Evolutionary conservation across 2,113 vertebrate species (phyloP).

Genomic region (Xyliphius kryptos): DNA sequence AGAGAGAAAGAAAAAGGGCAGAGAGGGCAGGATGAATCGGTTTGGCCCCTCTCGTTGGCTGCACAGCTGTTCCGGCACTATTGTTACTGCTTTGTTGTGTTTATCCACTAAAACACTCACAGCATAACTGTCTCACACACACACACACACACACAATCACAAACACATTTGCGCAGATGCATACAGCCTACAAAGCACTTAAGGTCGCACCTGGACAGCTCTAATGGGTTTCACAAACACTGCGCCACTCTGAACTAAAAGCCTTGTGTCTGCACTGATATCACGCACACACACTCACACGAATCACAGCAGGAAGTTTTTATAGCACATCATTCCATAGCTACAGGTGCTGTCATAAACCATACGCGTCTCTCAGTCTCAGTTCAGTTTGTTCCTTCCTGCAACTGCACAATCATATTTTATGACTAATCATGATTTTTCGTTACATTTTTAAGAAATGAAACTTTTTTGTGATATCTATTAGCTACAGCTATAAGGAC

Average conservation of each 20-base stretch:
- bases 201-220: constrained; percentile 25
- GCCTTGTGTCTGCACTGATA: constrained; percentile 5
- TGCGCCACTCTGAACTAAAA: constrained; percentile 21
- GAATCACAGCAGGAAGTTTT: background rate
- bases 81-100: constrained; percentile 43
- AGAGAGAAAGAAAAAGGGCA: no score
- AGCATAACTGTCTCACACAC: no score
- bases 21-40: constrained; percentile 61
- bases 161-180: constrained; percentile 27
- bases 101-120: constrained; percentile 42
- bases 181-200: constrained; percentile 26
- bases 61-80: constrained; percentile 59
- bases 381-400: no score
- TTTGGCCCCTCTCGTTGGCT: constrained; percentile 56
- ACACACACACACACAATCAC: constrained; percentile 32
- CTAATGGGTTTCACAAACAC: constrained; percentile 31
- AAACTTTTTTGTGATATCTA: no score
- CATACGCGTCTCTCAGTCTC: no score
- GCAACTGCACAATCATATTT: no score
- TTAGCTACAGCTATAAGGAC: no score
- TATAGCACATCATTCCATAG: background rate
- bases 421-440: no score
- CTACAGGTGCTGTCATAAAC: constrained; percentile 29
- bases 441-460: no score
- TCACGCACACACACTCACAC: constrained; percentile 15